Percentiles rank a stretch among this genome's conserved stretches.
phyloP scores from a whole-genome alignment of 2,888 invertebrate species.

The Bombylius discolor region DNA sequence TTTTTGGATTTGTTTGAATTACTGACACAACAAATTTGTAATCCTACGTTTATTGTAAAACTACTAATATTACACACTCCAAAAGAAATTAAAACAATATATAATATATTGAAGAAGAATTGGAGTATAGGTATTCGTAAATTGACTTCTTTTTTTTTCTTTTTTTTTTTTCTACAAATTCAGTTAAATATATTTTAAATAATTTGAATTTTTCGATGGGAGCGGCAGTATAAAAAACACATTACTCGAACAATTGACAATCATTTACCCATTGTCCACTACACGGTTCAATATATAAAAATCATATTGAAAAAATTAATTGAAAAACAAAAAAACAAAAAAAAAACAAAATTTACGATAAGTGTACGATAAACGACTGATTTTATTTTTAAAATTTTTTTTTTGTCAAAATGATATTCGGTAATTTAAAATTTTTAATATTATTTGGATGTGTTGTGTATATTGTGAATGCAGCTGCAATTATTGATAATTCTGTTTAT shows the following conservation, averaged over 20 bases:
- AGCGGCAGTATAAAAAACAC: constrained; percentile 39
- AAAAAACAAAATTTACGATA: no score
- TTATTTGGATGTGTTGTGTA: constrained; percentile 42
- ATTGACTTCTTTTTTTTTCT: no score
- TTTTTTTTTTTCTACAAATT: neutral
- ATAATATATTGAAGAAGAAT: no score
- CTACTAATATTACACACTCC: no score
- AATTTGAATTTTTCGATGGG: constrained; percentile 19
- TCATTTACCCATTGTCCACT: constrained; percentile 36
- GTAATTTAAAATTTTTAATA: constrained; percentile 36
- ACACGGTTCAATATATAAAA: constrained; percentile 18
- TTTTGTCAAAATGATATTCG: constrained; percentile 25
- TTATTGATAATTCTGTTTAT: constrained; percentile 38
- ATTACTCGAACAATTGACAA: constrained; percentile 30
- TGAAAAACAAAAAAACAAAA: neutral
- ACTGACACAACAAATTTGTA: constrained; percentile 1
- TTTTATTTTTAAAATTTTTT: neutral
- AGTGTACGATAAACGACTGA: neutral
- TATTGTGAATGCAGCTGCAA: constrained; percentile 40
- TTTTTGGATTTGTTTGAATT: constrained; percentile 3
- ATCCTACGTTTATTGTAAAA: neutral
- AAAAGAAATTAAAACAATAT: no score
- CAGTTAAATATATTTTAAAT: neutral
- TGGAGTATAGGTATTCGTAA: no score
- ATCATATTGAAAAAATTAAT: neutral